A percentile compares a stretch with the other conserved stretches of the same genome.
Evolutionary conservation across 2,113 vertebrate genomes (phyloP).

Genomic region (Paramisgurnus dabryanus): DNA sequence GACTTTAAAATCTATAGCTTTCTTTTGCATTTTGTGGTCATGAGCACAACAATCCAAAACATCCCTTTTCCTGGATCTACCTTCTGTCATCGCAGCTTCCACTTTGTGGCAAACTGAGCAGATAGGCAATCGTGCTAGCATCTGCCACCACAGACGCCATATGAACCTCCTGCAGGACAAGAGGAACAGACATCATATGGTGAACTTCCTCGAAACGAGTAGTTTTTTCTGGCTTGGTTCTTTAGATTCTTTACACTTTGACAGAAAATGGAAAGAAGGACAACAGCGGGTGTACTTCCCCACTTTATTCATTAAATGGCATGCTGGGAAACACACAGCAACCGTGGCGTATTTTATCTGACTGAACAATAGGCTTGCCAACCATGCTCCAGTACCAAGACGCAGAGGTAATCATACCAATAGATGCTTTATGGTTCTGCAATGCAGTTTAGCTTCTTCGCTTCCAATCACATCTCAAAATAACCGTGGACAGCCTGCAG

Average conservation of each 20-base stretch:
- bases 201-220: not conserved
- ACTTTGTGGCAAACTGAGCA: too few species aligned
- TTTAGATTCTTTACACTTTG: not conserved
- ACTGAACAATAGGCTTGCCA: not conserved
- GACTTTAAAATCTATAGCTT: not conserved
- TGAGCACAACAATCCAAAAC: not conserved
- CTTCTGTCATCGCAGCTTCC: too few species aligned
- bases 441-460: not conserved
- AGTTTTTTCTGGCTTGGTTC: not conserved
- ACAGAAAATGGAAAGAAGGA: not conserved
- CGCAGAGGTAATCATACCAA: not conserved
- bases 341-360: not conserved
- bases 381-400: not conserved
- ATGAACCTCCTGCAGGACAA: conserved; percentile 9
- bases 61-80: not conserved
- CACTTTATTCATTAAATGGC: conserved; percentile 25
- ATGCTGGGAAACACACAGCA: conserved; percentile 34
- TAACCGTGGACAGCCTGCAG: not conserved
- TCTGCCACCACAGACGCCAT: conserved; percentile 49
- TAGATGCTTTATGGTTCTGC: not conserved
- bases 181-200: conserved; percentile 17
- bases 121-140: conserved; percentile 3
- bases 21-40: not conserved
- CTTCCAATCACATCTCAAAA: not conserved
- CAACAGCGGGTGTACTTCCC: conserved; percentile 10